These are phyloP conservation scores for Drosophila navojoa DNA, from an alignment of 1,140 invertebrate genomes.

Conservation along the genomic window DNA sequence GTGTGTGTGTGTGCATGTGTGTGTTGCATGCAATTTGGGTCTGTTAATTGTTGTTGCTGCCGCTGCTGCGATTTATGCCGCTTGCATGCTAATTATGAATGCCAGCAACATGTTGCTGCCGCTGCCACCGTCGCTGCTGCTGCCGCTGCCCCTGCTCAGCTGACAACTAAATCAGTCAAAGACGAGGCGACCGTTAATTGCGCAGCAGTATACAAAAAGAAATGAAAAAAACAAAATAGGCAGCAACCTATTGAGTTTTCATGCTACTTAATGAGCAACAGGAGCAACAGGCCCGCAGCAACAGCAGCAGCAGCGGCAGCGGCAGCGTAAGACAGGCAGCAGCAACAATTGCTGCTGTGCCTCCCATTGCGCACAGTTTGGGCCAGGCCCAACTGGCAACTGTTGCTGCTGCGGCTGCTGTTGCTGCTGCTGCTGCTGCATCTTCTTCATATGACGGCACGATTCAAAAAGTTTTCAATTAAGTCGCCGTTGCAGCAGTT, in stretches of 20 bases:
- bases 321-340: slow-evolving; percentile 64
- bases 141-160: slow-evolving; percentile 17
- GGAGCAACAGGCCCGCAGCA: slow-evolving; percentile 27
- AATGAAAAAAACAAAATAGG: no score
- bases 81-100: slow-evolving; percentile 79
- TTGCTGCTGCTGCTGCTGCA: background rate
- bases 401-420: background rate
- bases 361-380: slow-evolving; percentile 70
- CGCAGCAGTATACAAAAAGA: slow-evolving; percentile 9
- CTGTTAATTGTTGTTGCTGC: slow-evolving; percentile 77
- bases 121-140: slow-evolving; percentile 11
- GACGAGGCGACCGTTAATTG: slow-evolving; percentile 45
- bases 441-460: slow-evolving; percentile 44
- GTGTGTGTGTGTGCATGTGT: background rate
- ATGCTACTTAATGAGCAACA: slow-evolving; percentile 76
- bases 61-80: slow-evolving; percentile 74
- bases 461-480: slow-evolving; percentile 71
- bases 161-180: slow-evolving; percentile 81
- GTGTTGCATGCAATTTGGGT: slow-evolving; percentile 80
- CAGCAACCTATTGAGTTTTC: slow-evolving; percentile 68
- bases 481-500: slow-evolving; percentile 52
- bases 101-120: slow-evolving; percentile 57
- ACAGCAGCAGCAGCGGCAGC: no score
- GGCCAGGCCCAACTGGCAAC: slow-evolving; percentile 37
- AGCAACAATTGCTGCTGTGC: slow-evolving; percentile 46